These are phyloP conservation scores for Melolontha melolontha DNA, from an alignment of 2,888 invertebrate species.

Conservation along the genomic window DNA sequence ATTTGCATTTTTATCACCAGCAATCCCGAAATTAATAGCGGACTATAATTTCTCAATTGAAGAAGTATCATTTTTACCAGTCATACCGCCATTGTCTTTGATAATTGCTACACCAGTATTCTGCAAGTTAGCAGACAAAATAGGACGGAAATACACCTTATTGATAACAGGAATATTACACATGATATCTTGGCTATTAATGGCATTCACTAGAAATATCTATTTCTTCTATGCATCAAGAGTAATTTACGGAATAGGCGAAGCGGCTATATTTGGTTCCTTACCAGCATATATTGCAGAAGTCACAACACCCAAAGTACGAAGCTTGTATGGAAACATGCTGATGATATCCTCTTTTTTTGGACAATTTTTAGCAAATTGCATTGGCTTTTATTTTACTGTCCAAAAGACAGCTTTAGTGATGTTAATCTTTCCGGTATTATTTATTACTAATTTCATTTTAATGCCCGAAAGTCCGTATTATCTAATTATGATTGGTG, in stretches of 20 bases:
- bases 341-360: constrained; percentile 52
- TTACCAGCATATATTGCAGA: constrained; percentile 58
- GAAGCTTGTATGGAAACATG: constrained; percentile 58
- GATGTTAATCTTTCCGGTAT: constrained; percentile 70
- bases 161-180: constrained; percentile 55
- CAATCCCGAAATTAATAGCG: constrained; percentile 55
- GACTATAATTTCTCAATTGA: constrained; percentile 56
- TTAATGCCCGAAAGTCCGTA: constrained; percentile 60
- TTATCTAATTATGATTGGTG: constrained; percentile 55
- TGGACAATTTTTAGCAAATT: constrained; percentile 60
- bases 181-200: constrained; percentile 52
- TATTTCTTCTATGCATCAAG: constrained; percentile 56
- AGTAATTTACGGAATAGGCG: constrained; percentile 54
- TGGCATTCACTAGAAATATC: constrained; percentile 51
- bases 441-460: constrained; percentile 69
- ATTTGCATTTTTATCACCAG: constrained; percentile 59
- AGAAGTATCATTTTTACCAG: constrained; percentile 58
- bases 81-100: constrained; percentile 55
- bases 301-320: constrained; percentile 54
- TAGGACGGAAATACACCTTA: constrained; percentile 56
- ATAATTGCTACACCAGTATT: constrained; percentile 52
- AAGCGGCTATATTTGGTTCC: constrained; percentile 53
- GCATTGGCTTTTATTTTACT: constrained; percentile 70
- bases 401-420: constrained; percentile 68
- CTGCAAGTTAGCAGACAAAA: constrained; percentile 52